Evolutionary conservation across 1,140 invertebrate genomes (phyloP).

Genomic region (Leptestheria dahalacensis): DNA sequence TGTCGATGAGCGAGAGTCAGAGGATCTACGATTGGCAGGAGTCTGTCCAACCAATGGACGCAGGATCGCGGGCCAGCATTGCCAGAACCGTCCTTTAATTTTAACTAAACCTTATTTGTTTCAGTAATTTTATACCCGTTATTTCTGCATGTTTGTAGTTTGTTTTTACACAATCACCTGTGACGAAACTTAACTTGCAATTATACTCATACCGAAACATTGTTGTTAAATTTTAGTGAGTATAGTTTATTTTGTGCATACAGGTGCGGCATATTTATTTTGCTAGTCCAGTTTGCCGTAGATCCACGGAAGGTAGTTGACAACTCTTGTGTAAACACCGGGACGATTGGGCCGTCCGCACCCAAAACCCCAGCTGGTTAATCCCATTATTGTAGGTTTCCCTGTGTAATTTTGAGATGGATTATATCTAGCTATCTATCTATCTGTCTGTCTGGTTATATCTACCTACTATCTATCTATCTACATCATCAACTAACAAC

Average conservation of each 20-base stretch:
- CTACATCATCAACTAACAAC: slow-evolving; percentile 8
- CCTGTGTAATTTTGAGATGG: slow-evolving; percentile 26
- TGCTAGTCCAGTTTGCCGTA: slow-evolving; percentile 14
- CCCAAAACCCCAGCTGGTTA: slow-evolving; percentile 51
- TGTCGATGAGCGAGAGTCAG: not conserved
- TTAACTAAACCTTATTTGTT: not conserved
- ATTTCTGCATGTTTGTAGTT: too few species aligned
- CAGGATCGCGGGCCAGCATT: not conserved
- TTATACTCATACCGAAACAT: too few species aligned
- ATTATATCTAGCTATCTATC: too few species aligned
- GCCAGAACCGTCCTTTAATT: not conserved
- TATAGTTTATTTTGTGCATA: too few species aligned
- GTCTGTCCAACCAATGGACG: not conserved
- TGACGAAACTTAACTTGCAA: too few species aligned
- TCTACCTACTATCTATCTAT: too few species aligned
- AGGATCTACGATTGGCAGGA: not conserved
- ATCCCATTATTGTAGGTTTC: slow-evolving; percentile 40
- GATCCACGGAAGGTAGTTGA: slow-evolving; percentile 45
- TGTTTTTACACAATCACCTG: too few species aligned
- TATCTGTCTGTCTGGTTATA: too few species aligned
- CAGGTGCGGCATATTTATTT: too few species aligned
- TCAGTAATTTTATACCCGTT: not conserved
- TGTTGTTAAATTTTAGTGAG: too few species aligned
- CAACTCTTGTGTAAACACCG: slow-evolving; percentile 48
- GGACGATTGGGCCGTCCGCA: slow-evolving; percentile 49